These are phyloP conservation scores for Gymnarchus niloticus DNA, from an alignment of 2,113 vertebrate species.

Conservation along the genomic window DNA sequence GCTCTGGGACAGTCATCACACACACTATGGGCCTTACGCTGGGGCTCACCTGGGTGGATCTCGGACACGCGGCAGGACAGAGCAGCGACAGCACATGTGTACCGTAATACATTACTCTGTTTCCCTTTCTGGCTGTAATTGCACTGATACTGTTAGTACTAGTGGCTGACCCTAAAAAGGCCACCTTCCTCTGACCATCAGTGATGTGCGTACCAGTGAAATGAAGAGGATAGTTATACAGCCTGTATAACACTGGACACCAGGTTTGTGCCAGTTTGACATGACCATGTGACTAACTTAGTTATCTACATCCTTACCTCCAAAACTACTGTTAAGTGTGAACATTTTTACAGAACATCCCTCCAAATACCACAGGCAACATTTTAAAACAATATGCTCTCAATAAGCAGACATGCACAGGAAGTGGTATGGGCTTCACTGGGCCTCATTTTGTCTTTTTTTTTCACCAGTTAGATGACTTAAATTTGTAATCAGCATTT, in stretches of 20 bases:
- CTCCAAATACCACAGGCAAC: not conserved
- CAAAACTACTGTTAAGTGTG: not conserved
- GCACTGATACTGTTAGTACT: not conserved
- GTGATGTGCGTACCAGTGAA: not conserved
- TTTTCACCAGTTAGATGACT: constrained; percentile 52
- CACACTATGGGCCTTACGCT: constrained; percentile 54
- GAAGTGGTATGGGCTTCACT: constrained; percentile 48
- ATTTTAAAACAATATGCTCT: constrained; percentile 19
- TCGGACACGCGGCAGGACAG: constrained; percentile 56
- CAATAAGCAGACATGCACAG: constrained; percentile 10
- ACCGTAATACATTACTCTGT: constrained; percentile 63
- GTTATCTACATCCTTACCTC: not conserved
- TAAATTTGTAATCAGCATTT: constrained; percentile 72
- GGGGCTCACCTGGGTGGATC: constrained; percentile 54
- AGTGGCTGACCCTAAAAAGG: not conserved
- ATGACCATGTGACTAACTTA: not conserved
- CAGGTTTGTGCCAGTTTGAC: no score
- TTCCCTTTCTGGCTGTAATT: no score
- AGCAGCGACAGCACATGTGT: constrained; percentile 35
- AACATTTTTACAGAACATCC: not conserved
- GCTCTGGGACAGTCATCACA: constrained; percentile 55
- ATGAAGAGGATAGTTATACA: not conserved
- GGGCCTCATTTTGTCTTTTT: constrained; percentile 49
- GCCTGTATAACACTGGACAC: no score
- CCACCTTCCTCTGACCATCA: not conserved